Evolutionary conservation across 2,113 vertebrate species (phyloP).

Genomic region (Asarcornis scutulata): DNA sequence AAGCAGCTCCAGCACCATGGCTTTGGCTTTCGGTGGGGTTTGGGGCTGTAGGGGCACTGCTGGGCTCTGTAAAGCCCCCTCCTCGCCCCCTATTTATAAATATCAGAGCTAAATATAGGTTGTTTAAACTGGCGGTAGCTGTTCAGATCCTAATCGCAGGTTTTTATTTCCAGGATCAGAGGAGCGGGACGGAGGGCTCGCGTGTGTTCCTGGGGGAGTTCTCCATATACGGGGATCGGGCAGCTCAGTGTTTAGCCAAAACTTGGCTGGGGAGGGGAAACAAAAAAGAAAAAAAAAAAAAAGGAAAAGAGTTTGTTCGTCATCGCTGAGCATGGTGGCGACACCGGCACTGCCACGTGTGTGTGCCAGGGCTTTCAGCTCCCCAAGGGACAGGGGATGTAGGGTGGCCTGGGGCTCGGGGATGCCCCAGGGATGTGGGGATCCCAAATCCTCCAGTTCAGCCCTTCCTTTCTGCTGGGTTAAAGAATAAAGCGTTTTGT

Average conservation of each 20-base stretch:
- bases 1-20: accelerated
- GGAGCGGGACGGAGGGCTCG: not conserved
- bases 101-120: constrained; percentile 52
- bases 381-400: not conserved
- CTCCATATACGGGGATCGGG: constrained; percentile 29
- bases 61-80: not conserved
- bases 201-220: not conserved
- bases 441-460: not conserved
- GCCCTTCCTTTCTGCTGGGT: not conserved
- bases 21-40: not conserved
- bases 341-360: not conserved
- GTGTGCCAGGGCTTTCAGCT: not conserved
- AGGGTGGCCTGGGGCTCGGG: accelerated
- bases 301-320: not conserved
- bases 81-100: constrained; percentile 49
- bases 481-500: not conserved
- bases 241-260: not conserved
- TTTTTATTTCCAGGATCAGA: constrained; percentile 43
- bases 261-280: not conserved
- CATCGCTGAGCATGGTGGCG: not conserved
- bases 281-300: not conserved
- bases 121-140: constrained; percentile 58
- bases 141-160: constrained; percentile 51
- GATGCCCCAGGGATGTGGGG: not conserved
- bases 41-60: not conserved